Conservation (phyloP, 1,140 invertebrate genomes). For the Halesus radiatus region DNA sequence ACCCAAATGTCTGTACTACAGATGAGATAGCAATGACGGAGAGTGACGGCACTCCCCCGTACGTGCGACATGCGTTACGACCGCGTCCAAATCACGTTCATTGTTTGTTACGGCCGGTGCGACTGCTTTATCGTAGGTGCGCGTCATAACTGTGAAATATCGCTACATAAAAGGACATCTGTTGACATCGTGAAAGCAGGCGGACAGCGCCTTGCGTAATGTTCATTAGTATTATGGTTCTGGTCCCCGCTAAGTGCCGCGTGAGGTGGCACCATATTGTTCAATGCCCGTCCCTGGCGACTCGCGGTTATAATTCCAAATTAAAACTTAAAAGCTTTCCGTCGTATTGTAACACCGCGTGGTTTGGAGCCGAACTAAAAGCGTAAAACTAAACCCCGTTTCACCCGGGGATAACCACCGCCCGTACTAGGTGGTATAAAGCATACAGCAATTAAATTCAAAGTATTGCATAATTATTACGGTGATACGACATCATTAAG, state of each 20-base stretch:
- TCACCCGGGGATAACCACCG: too few relatives aligned
- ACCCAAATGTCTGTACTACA: too few relatives aligned
- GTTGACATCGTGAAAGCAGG: neutral
- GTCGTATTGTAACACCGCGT: neutral
- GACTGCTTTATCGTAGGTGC: neutral
- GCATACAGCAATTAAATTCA: too few relatives aligned
- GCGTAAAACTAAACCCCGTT: neutral
- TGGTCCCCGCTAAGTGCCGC: neutral
- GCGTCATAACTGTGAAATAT: neutral
- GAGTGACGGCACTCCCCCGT: too few relatives aligned
- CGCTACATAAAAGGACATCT: neutral
- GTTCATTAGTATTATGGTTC: neutral
- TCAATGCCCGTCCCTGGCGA: neutral
- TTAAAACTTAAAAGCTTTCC: conserved; percentile 25
- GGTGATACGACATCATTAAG: neutral
- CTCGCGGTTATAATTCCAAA: conserved; percentile 14
- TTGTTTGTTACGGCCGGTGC: neutral
- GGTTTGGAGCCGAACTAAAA: neutral
- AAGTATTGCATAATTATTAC: neutral
- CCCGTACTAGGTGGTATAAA: too few relatives aligned
- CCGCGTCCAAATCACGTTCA: too few relatives aligned
- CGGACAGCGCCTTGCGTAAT: neutral
- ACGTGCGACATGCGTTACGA: too few relatives aligned
- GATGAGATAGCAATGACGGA: too few relatives aligned
- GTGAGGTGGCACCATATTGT: neutral